Base-by-base conservation (phyloP, 2,113 vertebrate genomes). In the Gyps fulvus region DNA sequence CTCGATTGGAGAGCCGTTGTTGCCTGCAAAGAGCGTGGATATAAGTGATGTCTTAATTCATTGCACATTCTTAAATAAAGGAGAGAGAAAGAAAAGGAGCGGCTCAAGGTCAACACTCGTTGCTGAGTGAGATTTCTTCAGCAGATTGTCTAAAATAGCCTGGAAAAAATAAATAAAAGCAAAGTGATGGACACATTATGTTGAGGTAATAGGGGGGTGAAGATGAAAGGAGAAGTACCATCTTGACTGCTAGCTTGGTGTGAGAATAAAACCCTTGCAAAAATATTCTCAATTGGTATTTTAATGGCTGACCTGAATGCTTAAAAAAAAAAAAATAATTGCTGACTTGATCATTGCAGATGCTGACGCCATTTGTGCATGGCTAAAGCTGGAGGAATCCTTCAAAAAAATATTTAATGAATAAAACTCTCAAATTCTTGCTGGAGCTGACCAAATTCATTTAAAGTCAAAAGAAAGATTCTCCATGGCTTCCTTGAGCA, bases 11-110 rank as follows among this genome's bases (percentile, higher is more conserved):
- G 94, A 93, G 82, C 89, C 0, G 82, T 31, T 76, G 93, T 78
- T 72, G 95, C 91, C 95, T 79, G 96, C 87, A 42, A 59, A 49
- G 95, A 95, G 73, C 0, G 11, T 16, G 1, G 63, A 36, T 89
- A 49, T 21, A 84, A 95, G 90, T 76, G 94, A 97, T 95, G 95
- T 95, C 96, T 97, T 96, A 93, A 97, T 97, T 96, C 96, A 92
- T 45, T 95, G 96, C 92, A 92, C 94, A 94, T 93, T 63, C 93
- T 93, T 94, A 93, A 96, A 95, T 95, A 96, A 95, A 96, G 87
- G 45, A 85, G 70, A 10, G 15, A 52, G 65, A 87, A 90, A 94
- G 92, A 87, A 95, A 97, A 87, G 88, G 93, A 96, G 78, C 9
- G 13, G 86, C 83, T 96, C 95, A 96, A 97, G 96, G 97, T 96